A percentile compares a stretch with the other conserved stretches of the same genome.
phyloP scores from a whole-genome alignment of 1,140 invertebrate genomes.

The Camponotus vicinus region DNA sequence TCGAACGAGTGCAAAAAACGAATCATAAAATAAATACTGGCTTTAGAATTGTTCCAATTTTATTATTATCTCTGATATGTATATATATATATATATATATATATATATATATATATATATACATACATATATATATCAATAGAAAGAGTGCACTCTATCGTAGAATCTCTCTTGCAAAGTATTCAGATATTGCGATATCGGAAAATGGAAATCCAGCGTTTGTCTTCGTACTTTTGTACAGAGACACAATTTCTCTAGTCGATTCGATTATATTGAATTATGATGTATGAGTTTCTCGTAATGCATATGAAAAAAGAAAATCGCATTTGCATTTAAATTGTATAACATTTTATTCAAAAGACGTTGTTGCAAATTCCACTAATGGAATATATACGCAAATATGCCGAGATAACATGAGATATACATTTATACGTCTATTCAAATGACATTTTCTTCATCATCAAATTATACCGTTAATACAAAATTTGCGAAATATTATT shows the following conservation, averaged over 20 bases:
- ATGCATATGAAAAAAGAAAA: constrained; percentile 27
- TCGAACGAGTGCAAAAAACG: neutral
- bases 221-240: constrained; percentile 24
- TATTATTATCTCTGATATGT: neutral
- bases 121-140: neutral
- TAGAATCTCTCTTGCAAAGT: constrained; percentile 29
- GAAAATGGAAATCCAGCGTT: constrained; percentile 37
- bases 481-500: constrained; percentile 6
- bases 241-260: constrained; percentile 1
- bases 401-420: neutral
- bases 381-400: neutral
- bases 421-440: neutral
- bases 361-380: neutral
- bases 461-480: neutral
- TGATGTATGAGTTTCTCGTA: constrained; percentile 17
- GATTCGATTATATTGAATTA: constrained; percentile 43
- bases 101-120: no score
- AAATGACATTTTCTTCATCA: neutral
- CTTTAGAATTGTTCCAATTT: constrained; percentile 6
- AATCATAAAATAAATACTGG: neutral
- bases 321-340: constrained; percentile 45
- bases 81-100: no score
- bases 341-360: constrained; percentile 6
- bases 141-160: neutral
- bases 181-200: constrained; percentile 19